Evolutionary conservation across 2,113 vertebrate species (phyloP).

Genomic region (Sciurus niger): DNA sequence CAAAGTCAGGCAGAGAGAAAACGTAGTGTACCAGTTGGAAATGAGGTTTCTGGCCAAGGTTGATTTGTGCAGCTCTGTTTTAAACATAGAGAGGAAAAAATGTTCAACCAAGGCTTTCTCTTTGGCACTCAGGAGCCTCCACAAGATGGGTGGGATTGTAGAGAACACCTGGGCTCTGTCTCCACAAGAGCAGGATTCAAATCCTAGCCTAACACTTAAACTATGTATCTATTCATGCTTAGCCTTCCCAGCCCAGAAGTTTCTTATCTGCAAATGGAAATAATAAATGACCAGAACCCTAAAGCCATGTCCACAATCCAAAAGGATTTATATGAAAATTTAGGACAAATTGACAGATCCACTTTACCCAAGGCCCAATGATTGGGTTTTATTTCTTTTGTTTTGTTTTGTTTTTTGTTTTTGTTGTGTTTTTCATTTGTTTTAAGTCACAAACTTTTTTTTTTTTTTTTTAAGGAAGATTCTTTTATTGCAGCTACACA

Average conservation of each 20-base stretch:
- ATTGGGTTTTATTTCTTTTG: not conserved
- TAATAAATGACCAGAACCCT: not conserved
- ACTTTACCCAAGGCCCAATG: not conserved
- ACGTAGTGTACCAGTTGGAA: not conserved
- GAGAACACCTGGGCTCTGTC: not conserved
- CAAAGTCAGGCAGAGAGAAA: slow-evolving; percentile 6
- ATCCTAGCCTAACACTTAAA: not conserved
- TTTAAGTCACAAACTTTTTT: slow-evolving; percentile 9
- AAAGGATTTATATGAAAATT: slow-evolving; percentile 33
- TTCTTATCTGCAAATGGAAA: slow-evolving; percentile 38
- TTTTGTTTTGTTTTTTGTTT: too few relatives aligned
- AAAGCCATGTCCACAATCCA: slow-evolving; percentile 1
- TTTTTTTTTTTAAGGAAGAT: slow-evolving; percentile 27
- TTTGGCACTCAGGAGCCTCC: not conserved
- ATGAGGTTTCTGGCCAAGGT: not conserved
- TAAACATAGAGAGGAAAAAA: not conserved
- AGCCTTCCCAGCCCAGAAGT: not conserved
- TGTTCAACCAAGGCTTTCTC: not conserved
- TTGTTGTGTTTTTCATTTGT: not conserved
- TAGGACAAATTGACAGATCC: not conserved
- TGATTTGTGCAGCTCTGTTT: not conserved
- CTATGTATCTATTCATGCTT: not conserved
- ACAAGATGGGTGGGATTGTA: not conserved
- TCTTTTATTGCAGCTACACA: slow-evolving; percentile 17
- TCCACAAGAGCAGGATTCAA: not conserved